Conservation (phyloP, 2,797 vertebrate species). For the Enteromius afrohamiltoni region DNA sequence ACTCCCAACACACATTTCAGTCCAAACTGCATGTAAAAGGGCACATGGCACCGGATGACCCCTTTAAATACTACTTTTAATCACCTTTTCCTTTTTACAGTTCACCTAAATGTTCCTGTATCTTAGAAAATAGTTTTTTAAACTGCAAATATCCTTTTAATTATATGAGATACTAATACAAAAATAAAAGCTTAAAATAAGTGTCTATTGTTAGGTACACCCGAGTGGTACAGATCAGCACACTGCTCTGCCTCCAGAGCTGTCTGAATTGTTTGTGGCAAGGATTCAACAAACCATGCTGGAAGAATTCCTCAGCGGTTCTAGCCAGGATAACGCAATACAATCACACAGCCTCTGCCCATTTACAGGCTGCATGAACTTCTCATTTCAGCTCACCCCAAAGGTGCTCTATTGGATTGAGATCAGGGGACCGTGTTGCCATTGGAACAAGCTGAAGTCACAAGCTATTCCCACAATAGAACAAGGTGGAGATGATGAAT, state of each 20-base stretch:
- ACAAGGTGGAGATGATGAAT: slow-evolving; percentile 38
- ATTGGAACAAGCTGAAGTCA: slow-evolving; percentile 19
- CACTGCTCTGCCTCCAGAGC: not conserved
- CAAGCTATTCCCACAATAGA: slow-evolving; percentile 39
- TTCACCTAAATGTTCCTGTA: not conserved
- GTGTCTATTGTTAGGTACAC: not conserved
- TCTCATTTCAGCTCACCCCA: not conserved
- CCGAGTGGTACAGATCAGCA: not conserved
- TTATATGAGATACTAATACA: not conserved
- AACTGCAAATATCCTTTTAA: not conserved
- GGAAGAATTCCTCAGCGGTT: slow-evolving; percentile 1
- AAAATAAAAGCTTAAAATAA: not conserved
- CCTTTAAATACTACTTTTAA: not conserved
- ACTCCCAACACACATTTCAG: no score
- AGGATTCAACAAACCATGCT: not conserved
- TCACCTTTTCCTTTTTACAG: not conserved
- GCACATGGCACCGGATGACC: no score
- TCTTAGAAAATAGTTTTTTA: not conserved
- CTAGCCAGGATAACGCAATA: not conserved
- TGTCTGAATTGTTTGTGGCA: not conserved
- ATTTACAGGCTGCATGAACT: not conserved
- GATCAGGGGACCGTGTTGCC: slow-evolving; percentile 31
- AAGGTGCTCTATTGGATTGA: slow-evolving; percentile 6
- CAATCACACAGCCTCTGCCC: slow-evolving; percentile 1
- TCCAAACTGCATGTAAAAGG: no score